Evolutionary conservation across 2,797 vertebrate genomes (phyloP).

Genomic region (Cichlasoma orientale): DNA sequence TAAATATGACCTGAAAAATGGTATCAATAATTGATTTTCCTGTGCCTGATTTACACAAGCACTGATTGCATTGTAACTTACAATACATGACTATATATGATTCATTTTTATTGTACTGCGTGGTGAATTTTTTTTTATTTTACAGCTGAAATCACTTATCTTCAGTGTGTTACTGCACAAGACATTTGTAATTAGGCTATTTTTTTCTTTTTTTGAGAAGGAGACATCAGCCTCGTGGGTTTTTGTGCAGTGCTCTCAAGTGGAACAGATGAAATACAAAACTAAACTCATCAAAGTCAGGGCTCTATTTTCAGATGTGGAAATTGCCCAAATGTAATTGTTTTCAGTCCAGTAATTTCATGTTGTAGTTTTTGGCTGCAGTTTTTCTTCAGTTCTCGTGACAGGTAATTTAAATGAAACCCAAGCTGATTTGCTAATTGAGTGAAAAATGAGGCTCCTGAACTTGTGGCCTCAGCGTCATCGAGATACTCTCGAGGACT

Average conservation of each 20-base stretch:
- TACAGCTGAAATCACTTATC: conserved; percentile 28
- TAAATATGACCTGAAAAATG: neutral
- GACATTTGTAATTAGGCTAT: conserved; percentile 38
- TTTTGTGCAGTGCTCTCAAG: conserved; percentile 24
- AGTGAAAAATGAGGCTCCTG: conserved; percentile 46
- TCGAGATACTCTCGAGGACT: conserved; percentile 7
- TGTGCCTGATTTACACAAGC: neutral
- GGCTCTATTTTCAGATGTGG: conserved; percentile 37
- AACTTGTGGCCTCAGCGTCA: conserved; percentile 37
- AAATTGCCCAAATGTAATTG: conserved; percentile 39
- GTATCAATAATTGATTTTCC: neutral
- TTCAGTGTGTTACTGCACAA: neutral
- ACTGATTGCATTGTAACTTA: neutral
- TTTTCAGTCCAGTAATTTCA: conserved; percentile 42
- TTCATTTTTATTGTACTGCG: neutral
- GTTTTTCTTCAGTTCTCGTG: conserved; percentile 4
- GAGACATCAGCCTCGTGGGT: conserved; percentile 22
- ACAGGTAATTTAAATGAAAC: conserved; percentile 42
- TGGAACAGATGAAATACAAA: conserved; percentile 35
- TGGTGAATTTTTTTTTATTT: neutral
- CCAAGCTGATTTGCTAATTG: conserved; percentile 49
- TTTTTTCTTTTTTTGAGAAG: conserved; percentile 40
- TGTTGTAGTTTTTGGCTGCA: conserved; percentile 9
- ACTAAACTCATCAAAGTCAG: conserved; percentile 32
- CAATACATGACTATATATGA: too few species aligned